Base-by-base conservation (phyloP, 2,113 vertebrate genomes). In the Myiozetetes cayanensis region DNA sequence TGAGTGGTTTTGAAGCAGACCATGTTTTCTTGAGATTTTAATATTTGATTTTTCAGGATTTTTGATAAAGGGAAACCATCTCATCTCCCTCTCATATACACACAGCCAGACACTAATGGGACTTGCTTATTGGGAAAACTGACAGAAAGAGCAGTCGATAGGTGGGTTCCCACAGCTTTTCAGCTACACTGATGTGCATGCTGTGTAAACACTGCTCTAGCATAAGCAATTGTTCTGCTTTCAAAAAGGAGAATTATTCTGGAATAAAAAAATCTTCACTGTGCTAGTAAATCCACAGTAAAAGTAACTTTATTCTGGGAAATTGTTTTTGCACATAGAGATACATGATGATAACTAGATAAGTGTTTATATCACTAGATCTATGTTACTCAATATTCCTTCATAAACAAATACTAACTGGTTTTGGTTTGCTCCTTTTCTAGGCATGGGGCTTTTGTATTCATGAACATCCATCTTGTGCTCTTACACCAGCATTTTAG, bases 171-270 rank as follows among this genome's bases (percentile, higher is more conserved):
- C 6, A 4, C 33, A 74, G 55, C 77, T 55, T 30, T 63, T 25
- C 0, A 0, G 35, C 62, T 71, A 15, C 3, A 13, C 35, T 4
- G 2, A 11, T 41, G 17, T 47, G 20, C 43, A 22, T 50, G 31
- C 28, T 73, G 25, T 31, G 39, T 53, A 85, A 80, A 86, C 35
- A 33, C 33, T 41, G 35, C 58, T 87, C 35, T 39, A 77, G 44
- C 86, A 58, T 15, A 86, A 88, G 41, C 63, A 90, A 27, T 13
- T 55, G 58, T 13, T 84, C 14, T 50, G 19, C 63, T 90, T 89
- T 93, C 55, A 47, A 37, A 65, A 53, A 53, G 3, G 13, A 85
- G 30, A 59, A 17, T 67, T 73, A 46, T 68, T 91, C 49, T n/a
- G 18, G 25, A 89, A 81, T 30, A 41, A 82, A 73, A 82, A 58